Conservation (phyloP, 2,888 invertebrate species). For the Scrobipalpa atriplicella region DNA sequence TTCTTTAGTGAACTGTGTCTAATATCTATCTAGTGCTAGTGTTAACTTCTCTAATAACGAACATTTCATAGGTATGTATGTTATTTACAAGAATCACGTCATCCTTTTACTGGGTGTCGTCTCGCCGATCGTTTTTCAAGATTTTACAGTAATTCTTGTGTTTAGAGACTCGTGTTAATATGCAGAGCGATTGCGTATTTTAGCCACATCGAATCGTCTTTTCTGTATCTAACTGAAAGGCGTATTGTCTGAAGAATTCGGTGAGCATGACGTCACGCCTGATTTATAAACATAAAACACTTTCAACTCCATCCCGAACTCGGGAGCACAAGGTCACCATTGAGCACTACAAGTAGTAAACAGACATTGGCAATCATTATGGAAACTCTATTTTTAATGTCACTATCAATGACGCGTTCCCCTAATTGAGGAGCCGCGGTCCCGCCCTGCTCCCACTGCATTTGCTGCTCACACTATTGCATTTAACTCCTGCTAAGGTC, state of each 20-base stretch:
- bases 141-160: slow-evolving; percentile 34
- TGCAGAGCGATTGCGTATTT: slow-evolving; percentile 19
- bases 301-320: slow-evolving; percentile 69
- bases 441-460: slow-evolving; percentile 56
- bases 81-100: slow-evolving; percentile 66
- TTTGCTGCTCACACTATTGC: slow-evolving; percentile 23
- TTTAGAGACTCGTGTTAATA: not conserved
- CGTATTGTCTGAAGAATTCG: slow-evolving; percentile 60
- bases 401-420: slow-evolving; percentile 49
- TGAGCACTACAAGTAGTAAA: slow-evolving; percentile 63
- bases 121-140: slow-evolving; percentile 43
- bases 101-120: slow-evolving; percentile 61
- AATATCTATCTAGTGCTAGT: slow-evolving; percentile 44
- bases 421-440: slow-evolving; percentile 44
- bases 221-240: slow-evolving; percentile 46
- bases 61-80: slow-evolving; percentile 59
- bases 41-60: slow-evolving; percentile 45
- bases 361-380: slow-evolving; percentile 68
- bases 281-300: slow-evolving; percentile 77
- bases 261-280: slow-evolving; percentile 76
- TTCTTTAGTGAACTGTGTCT: slow-evolving; percentile 40
- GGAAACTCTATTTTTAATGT: slow-evolving; percentile 70
- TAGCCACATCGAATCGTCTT: slow-evolving; percentile 40
- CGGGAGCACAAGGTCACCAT: slow-evolving; percentile 73
- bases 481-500: not conserved